Base-by-base conservation (phyloP, 2,888 invertebrate genomes). In the Tetranychus truncatus region DNA sequence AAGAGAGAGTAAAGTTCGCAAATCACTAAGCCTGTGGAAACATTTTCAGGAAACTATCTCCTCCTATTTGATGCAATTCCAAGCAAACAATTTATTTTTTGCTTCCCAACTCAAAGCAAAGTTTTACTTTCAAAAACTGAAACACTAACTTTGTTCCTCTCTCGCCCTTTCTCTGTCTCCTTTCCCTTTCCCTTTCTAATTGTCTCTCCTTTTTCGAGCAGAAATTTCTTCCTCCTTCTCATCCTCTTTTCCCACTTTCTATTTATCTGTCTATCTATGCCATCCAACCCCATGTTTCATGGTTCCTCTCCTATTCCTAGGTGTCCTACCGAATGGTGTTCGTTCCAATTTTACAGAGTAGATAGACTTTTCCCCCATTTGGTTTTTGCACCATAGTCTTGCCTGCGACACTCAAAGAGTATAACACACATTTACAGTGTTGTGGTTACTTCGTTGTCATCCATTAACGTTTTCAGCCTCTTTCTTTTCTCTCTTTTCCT, bases 181-280 rank as follows among this genome's bases (percentile, higher is more conserved):
- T 45, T 24, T 72, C 72, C 24, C 44, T 45, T 24, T 72, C 45
- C 24, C 24, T 34, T 24, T 72, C 72, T 45, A 20, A 21, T n/a
- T 69, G 9, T 55, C 55, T 55, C 55, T 18, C 67, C n/a, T 6
- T 67, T 11, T 21, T 21, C 34, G 69, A 69, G 21, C 11, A 24
- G 24, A 24, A 55, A 7, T 55, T 34, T 18, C 66, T 20, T 66
- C 66, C 66, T 72, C 72, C 24, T n/a, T n/a, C 24, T n/a, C 72
- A 21, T 24, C n/a, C 72, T 72, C 45, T 72, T 72, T 24, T 72
- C 72, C 15, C 72, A 21, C 69, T 69, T 11, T 55, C 55, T 55
- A 9, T 18, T n/a, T 21, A 11, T 67, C 21, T 21, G 20, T 21
- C n/a, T 20, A 24, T 24, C 11, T 18, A 24, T 15, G 15, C 15